phyloP scores from a whole-genome alignment of 2,113 vertebrate species.

The Alethe castanea region DNA sequence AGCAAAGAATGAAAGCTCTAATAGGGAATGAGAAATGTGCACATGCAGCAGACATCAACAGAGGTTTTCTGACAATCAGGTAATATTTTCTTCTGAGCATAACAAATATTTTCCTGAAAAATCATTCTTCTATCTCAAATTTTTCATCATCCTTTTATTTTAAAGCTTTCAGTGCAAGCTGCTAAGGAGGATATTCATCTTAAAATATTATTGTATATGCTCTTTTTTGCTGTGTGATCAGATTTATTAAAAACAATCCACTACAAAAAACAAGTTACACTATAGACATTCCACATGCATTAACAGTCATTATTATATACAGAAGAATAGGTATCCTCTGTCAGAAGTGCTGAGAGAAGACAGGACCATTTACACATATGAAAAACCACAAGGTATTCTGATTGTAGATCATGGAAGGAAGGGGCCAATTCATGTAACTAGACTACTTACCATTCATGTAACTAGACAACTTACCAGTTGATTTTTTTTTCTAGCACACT shows the following conservation, averaged over 20 bases:
- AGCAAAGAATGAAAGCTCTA: neutral
- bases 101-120: neutral
- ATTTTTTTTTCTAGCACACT: neutral
- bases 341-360: neutral
- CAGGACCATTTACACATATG: neutral
- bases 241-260: neutral
- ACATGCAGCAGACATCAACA: neutral
- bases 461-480: neutral
- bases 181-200: neutral
- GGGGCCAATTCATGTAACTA: neutral
- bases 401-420: neutral
- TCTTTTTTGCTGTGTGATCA: neutral
- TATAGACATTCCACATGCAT: neutral
- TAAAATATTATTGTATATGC: neutral
- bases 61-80: neutral
- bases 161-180: neutral
- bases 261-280: neutral
- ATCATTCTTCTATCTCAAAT: neutral
- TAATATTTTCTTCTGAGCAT: neutral
- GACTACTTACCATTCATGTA: neutral
- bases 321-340: neutral
- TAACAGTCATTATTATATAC: neutral
- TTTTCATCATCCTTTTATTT: neutral
- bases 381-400: neutral
- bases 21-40: neutral